These are phyloP conservation scores for Cyprinella venusta DNA, from an alignment of 2,797 vertebrate species.

Conservation along the genomic window DNA sequence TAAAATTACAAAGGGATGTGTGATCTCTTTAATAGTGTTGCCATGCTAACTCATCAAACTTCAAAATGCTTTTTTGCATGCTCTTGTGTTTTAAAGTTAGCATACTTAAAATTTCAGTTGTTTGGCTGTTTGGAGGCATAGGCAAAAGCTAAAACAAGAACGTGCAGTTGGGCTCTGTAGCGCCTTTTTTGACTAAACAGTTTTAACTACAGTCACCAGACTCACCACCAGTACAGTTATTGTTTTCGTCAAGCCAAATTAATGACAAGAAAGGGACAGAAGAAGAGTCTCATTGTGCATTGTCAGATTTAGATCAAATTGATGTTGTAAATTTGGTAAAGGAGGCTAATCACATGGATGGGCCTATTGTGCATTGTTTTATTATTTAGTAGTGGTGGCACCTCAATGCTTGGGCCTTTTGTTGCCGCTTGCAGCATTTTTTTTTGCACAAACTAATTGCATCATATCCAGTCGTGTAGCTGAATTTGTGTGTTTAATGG, in stretches of 20 bases:
- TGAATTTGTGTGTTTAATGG: not conserved
- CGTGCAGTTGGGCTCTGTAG: not conserved
- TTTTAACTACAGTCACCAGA: too few relatives aligned
- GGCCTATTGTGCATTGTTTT: not conserved
- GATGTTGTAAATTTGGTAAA: too few relatives aligned
- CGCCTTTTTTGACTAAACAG: not conserved
- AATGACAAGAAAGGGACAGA: too few relatives aligned
- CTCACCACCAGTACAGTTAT: too few relatives aligned
- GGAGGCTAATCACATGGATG: not conserved
- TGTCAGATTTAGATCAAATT: too few relatives aligned
- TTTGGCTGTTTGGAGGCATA: not conserved
- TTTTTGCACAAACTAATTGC: not conserved
- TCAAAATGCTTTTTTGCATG: too few relatives aligned
- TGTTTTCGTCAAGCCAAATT: not conserved
- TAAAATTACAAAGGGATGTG: too few relatives aligned
- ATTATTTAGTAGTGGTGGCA: not conserved
- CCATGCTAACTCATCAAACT: too few relatives aligned
- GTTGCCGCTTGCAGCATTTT: not conserved
- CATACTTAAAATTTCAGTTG: not conserved
- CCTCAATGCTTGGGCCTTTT: not conserved
- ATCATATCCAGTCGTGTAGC: not conserved
- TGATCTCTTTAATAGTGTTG: too few relatives aligned
- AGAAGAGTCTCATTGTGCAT: too few relatives aligned
- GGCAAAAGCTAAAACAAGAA: not conserved
- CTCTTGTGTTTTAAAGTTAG: not conserved